Base-by-base conservation (phyloP, 2,113 vertebrate genomes). In the Equus quagga region DNA sequence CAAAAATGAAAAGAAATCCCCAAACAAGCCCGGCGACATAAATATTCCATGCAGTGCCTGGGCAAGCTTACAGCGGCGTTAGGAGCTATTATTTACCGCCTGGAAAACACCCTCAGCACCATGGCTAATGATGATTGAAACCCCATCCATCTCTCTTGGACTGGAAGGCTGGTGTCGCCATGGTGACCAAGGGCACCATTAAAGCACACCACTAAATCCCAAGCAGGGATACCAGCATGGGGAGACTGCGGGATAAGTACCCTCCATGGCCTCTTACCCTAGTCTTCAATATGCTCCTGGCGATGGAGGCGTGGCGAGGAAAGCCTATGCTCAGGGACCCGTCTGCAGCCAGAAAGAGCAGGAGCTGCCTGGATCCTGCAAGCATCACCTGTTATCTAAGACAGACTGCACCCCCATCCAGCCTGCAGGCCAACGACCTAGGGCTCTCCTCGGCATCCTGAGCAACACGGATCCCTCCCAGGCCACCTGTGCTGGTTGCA, bases 111-210 rank as follows among this genome's bases (percentile, higher is more conserved):
- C 56, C 21, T 49, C 0, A 3, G 56, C 90, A 80, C 73, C 91
- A 86, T 92, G 64, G 69, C 41, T 94, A 91, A 95, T 89, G 78
- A 94, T 83, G 94, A 96, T 91, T 97, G 93, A 94, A 97, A 92
- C 49, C 26, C 51, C 41, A 89, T 87, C 82, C 96, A 81, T 98
- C 91, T 94, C 83, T 90, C 89, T 95, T 91, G 73, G 84, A 93
- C 91, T 49, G 80, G 87, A 93, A 96, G 65, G 70, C 33, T 91
- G 79, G 67, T 65, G 73, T 96, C 4, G 1, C 96, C 92, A 92
- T 96, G 95, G 96, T 0, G 6, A 97, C 86, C 73, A 72, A 78
- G 70, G 65, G 60, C 18, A 67, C 44, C 54, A 72, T 28, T 41
- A 72, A 89, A 65, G 46, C 15, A 64, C 58, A 89, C 8, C 24